Percentiles rank a stretch among this genome's conserved stretches.
phyloP scores from a whole-genome alignment of 1,140 invertebrate species.

The Anoplophora glabripennis region DNA sequence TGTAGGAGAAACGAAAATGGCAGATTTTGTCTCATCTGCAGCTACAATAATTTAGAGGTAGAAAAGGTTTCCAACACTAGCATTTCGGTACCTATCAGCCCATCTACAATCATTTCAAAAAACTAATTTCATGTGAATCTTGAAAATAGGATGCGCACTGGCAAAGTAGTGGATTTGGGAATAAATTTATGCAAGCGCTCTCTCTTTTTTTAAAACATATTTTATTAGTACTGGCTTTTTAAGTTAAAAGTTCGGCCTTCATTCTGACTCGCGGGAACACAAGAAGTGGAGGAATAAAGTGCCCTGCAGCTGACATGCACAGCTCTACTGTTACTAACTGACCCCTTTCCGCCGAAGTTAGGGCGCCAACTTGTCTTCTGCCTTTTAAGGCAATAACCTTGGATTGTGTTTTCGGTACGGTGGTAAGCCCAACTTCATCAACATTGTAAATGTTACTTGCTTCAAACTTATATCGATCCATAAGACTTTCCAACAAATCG shows the following conservation, averaged over 20 bases:
- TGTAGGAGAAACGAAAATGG: no score
- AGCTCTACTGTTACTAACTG: slow-evolving; percentile 1
- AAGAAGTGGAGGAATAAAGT: slow-evolving; percentile 39
- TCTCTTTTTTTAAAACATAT: no score
- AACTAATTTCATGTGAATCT: no score
- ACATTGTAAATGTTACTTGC: slow-evolving; percentile 38
- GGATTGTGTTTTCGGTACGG: slow-evolving; percentile 46
- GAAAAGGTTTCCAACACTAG: no score
- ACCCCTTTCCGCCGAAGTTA: slow-evolving; percentile 40
- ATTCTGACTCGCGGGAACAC: slow-evolving; percentile 32
- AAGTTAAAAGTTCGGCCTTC: slow-evolving; percentile 27
- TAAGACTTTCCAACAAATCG: slow-evolving; percentile 28
- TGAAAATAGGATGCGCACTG: no score
- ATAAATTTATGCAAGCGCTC: no score
- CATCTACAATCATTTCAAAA: no score
- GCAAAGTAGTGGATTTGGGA: no score
- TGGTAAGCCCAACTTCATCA: slow-evolving; percentile 25
- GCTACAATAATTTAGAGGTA: no score
- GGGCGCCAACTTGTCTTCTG: slow-evolving; percentile 49
- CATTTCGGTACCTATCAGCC: no score
- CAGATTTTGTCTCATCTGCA: no score
- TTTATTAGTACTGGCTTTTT: no score
- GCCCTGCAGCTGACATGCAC: slow-evolving; percentile 22
- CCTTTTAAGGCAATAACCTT: slow-evolving; percentile 50
- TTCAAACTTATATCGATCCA: slow-evolving; percentile 35